These are phyloP conservation scores for Drosophila ezoana DNA, from an alignment of 2,888 invertebrate genomes.

Conservation along the genomic window DNA sequence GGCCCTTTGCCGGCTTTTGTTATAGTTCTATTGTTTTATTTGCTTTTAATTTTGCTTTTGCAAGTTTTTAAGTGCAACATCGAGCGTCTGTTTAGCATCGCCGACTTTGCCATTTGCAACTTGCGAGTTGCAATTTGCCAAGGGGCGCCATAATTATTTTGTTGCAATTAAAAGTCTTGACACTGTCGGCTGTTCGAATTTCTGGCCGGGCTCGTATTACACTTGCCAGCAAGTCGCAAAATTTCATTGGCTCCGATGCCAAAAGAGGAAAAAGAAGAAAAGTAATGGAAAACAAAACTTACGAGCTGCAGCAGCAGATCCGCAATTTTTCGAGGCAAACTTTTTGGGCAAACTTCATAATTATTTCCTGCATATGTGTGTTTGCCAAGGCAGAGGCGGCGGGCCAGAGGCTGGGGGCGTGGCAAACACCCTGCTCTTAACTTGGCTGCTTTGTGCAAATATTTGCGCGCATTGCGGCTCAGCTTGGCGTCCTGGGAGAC, in stretches of 20 bases:
- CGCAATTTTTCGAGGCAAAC: constrained; percentile 52
- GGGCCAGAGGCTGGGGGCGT: not conserved
- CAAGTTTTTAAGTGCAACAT: constrained; percentile 69
- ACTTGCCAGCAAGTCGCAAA: constrained; percentile 39
- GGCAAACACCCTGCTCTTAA: not conserved
- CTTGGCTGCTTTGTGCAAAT: constrained; percentile 11
- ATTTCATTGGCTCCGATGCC: constrained; percentile 54
- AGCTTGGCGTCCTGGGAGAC: too few species aligned
- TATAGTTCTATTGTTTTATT: constrained; percentile 70
- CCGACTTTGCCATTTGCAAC: constrained; percentile 41
- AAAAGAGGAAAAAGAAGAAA: constrained; percentile 10
- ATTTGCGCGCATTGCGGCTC: constrained; percentile 22
- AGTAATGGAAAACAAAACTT: constrained; percentile 33
- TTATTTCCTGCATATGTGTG: constrained; percentile 56
- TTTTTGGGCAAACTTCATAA: constrained; percentile 52
- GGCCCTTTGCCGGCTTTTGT: constrained; percentile 39
- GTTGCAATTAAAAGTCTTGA: constrained; percentile 78
- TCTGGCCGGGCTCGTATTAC: constrained; percentile 23
- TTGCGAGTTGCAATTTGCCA: constrained; percentile 54
- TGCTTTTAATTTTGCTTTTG: constrained; percentile 71
- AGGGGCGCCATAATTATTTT: constrained; percentile 76
- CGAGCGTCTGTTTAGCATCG: constrained; percentile 60
- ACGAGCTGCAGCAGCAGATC: constrained; percentile 18
- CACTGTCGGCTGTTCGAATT: constrained; percentile 56
- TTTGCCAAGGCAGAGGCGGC: not conserved